Base-by-base conservation (phyloP, 2,113 vertebrate species). In the Myxocyprinus asiaticus region DNA sequence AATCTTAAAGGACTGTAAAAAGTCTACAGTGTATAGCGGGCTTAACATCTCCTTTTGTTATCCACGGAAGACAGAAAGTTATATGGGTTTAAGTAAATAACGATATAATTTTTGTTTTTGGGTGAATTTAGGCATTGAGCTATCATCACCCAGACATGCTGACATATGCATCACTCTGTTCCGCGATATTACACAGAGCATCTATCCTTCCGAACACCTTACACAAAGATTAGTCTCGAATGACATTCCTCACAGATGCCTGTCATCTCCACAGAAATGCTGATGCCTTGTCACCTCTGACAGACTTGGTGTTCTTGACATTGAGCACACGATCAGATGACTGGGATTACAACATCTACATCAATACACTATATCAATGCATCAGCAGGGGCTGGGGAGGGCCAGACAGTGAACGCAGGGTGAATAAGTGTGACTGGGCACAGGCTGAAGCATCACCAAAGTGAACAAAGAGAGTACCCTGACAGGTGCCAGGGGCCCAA, bases 401-500 rank as follows among this genome's bases (percentile, higher is more conserved):
- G 56, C 72, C 63, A 14, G 15, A 77, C 45, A 14, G 45, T 64
- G 22, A 33, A 33, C 3, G 22, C 22, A 33, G 22, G 22, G 22
- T 33, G 56, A 53, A 67, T 14, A 76, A 51, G 68, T 14, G 47
- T 78, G 47, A 78, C 79, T 67, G 66, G 65, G 76, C 45, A 80
- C 61, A 74, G 64, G 51, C 64, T 63, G 61, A 47, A n/a, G 61
- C n/a, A 45, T 69, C 77, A 45, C 56, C 10, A 33, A 65, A 5
- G 8, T 15, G 8, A 65, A 76, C 7, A 76, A 64, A 51, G 14
- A 7, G 42, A 59, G 33, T 4, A 48, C 69, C 63, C 65, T 86
- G 80, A 84, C 82, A 85, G 85, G 63, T 84, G 81, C 59, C 76
- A 78, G 33, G 44, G 80, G 76, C 76, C 48, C 51, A 53, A 17